Evolutionary conservation across 2,797 vertebrate species (phyloP), one percentile per base, ranked within the genome.

Genomic region (Chelon labrosus): DNA sequence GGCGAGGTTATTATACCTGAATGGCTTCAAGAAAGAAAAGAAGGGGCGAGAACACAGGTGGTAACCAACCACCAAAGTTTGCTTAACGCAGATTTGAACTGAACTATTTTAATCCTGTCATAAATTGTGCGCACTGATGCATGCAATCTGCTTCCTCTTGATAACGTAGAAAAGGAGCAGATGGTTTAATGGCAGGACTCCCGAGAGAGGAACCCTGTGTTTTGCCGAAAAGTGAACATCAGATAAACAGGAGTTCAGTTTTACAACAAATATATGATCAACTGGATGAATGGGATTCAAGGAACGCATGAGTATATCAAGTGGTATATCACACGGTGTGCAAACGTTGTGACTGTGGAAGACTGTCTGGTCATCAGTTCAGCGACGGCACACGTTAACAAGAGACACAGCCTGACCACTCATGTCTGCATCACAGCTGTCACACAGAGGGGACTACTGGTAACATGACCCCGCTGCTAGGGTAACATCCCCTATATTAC

Each of bases 351-450:
- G 61, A 17, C 42, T 49, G 52, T 50, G 27, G 61, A 55, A 58
- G 50, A 70, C 12, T 69, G 76, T 76, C 79, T 37, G 57, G 20
- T 77, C 74, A 65, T 80, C 71, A 65, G 70, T 72, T 25, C 73
- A 55, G 56, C 51, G 64, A 70, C 72, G 50, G 35, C 52, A 41
- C 51, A 58, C 42, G 62, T 68, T 63, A 75, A 42, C 27, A 42
- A 10, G 64, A 75, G 53, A 14, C 64, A 22, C 56, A 57, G 38
- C 59, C 39, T 73, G 74, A 70, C 70, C 39, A 44, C 41, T 69
- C 47, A 27, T n/a, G 58, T 73, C 54, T 57, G 51, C 55, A 25
- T 79, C 70, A 76, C 42, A 39, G 10, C 54, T 31, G 27, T 38
- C 10, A 63, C 10, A 2, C 46, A 38, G 52, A 39, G 47, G 31